Percentiles rank a stretch among this genome's conserved stretches.
Evolutionary conservation across 2,113 vertebrate species (phyloP).

Genomic region (Takifugu flavidus): DNA sequence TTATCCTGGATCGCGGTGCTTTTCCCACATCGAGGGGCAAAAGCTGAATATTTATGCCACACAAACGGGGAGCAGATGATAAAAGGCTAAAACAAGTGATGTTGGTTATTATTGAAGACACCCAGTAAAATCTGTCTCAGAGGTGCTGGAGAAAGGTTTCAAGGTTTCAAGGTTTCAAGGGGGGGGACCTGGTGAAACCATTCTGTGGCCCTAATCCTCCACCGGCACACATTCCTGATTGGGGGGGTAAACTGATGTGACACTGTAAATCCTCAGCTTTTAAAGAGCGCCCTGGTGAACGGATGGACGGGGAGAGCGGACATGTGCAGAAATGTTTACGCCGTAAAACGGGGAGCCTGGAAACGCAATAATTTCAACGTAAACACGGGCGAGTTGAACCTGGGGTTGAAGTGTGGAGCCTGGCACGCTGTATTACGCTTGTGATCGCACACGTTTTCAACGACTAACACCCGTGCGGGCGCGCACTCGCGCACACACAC

Average conservation of each 20-base stretch:
- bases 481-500: background rate
- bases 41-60: no score
- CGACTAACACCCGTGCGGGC: background rate
- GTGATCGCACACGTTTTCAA: constrained; percentile 8
- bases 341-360: constrained; percentile 11
- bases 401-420: constrained; percentile 33
- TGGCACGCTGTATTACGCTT: constrained; percentile 1
- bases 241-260: constrained; percentile 31
- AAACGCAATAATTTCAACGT: constrained; percentile 29
- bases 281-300: background rate
- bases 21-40: background rate
- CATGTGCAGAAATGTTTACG: constrained; percentile 44
- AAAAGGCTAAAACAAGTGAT: no score
- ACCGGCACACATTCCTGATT: background rate
- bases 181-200: background rate
- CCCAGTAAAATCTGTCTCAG: background rate
- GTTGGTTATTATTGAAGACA: background rate
- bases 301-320: constrained; percentile 28
- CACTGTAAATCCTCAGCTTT: constrained; percentile 19
- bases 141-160: background rate
- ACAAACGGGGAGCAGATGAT: no score
- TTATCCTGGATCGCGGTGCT: background rate
- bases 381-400: constrained; percentile 34
- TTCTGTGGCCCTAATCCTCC: background rate
- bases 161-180: background rate